Base-by-base conservation (phyloP, 2,113 vertebrate species). In the Gobio gobio region DNA sequence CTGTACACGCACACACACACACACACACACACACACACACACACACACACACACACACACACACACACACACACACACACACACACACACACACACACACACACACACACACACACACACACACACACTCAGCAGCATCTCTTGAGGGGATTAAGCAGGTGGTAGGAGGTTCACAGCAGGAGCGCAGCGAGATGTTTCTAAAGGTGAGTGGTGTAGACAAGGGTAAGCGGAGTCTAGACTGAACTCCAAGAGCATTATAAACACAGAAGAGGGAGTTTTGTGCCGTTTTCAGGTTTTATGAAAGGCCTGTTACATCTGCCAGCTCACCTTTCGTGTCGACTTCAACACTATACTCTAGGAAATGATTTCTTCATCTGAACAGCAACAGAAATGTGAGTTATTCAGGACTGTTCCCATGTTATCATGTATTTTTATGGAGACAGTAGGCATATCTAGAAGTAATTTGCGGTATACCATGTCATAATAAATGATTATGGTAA, bases 61-160 rank as follows among this genome's bases (percentile, higher is more conserved):
- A 45, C 43, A 49, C 45, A 47, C 45, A 47, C 45, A 47, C 43
- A 45, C 9, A 45, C 9, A 45, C 43, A 45, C 43, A 45, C 43
- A 40, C 36, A 40, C 36, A 40, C 36, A 40, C 36, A 40, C 36
- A 40, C 36, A 29, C 47, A 49, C 12, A 49, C 47, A 49, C 47
- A 49, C 14, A 5, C 24, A 13, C 76, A 40, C 54, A 14, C 66
- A 22, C 47, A 18, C 45, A 5, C 78, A 43, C 12, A 22, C 29
- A 7, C 51, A 16, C 77, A 26, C 58, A 10, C 70, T 5, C 43
- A 49, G 45, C 29, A 29, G 47, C 49, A 6, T 83, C 64, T 83
- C 80, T 83, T 54, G 33, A 24, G 80, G 66, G 80, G 80, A 72
- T 83, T 54, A 83, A 72, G 80, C 80, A 72, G 80, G 80, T 83